Evolutionary conservation across 23 tunicate genomes (phyloP), one percentile per base, ranked within the genome.

Genomic region (Corella eumyota): DNA sequence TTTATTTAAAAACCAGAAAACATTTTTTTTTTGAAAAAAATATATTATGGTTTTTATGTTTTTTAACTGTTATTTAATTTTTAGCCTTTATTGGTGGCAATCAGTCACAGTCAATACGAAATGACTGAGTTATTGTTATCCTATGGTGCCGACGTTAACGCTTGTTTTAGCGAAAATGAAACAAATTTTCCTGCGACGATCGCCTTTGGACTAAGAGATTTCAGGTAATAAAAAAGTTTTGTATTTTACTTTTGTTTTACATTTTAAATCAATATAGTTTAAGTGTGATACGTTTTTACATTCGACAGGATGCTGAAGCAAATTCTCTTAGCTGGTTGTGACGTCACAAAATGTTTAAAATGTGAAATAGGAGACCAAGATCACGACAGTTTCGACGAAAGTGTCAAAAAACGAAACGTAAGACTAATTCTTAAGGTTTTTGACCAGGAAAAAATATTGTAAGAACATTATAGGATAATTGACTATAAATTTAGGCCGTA

Each of bases 241-340:
- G 22, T 5, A 30, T 56, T 11, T 38, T 29, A n/a, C n/a, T n/a
- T n/a, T n/a, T n/a, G n/a, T n/a, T n/a, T n/a, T n/a, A n/a, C n/a
- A n/a, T n/a, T n/a, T n/a, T n/a, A n/a, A n/a, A n/a, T n/a, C n/a
- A n/a, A n/a, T n/a, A n/a, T n/a, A n/a, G n/a, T n/a, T n/a, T n/a
- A n/a, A n/a, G n/a, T n/a, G n/a, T n/a, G n/a, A n/a, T n/a, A n/a
- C n/a, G n/a, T n/a, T n/a, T n/a, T n/a, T n/a, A n/a, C n/a, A n/a
- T n/a, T n/a, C n/a, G n/a, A n/a, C n/a, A 84, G 94, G 45, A 84
- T 84, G 94, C 35, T 84, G 50, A 70, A 69, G 45, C 74, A 84
- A 75, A 49, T 84, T 54, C 57, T 84, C 15, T 27, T 75, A n/a
- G 67, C 78, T 25, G 83, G 94, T 17, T 84, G 94, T 64, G 83